A percentile compares a stretch with the other conserved stretches of the same genome.
These are phyloP conservation scores for Sinosuthora webbiana DNA, from an alignment of 2,113 vertebrate species.

Conservation along the genomic window DNA sequence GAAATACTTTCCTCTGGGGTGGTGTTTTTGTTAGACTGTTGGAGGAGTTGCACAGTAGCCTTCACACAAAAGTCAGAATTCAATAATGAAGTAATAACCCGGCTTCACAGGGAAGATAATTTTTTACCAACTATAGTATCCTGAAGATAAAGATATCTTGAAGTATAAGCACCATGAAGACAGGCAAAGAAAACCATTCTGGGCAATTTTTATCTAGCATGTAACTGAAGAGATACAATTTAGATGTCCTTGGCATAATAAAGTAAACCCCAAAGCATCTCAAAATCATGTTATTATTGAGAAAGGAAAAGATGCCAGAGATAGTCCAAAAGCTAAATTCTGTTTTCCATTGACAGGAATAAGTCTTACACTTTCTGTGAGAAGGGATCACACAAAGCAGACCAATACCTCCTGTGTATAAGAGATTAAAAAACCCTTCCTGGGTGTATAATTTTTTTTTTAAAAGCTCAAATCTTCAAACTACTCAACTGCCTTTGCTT, in stretches of 20 bases:
- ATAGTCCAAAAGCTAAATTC: not conserved
- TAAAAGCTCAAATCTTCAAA: not conserved
- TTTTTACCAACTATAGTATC: not conserved
- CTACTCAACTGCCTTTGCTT: not conserved
- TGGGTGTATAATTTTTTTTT: not conserved
- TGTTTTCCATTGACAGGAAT: not conserved
- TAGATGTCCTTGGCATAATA: constrained; percentile 32
- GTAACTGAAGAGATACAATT: constrained; percentile 42
- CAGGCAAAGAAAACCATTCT: not conserved
- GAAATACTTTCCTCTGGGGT: no score
- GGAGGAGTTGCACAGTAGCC: not conserved
- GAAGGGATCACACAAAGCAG: not conserved
- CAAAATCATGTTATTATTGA: not conserved
- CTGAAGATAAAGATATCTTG: not conserved
- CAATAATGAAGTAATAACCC: not conserved
- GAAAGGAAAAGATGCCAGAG: not conserved
- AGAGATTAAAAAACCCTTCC: not conserved
- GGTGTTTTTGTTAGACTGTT: no score
- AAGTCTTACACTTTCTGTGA: not conserved
- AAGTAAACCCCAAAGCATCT: constrained; percentile 19
- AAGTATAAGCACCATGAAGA: not conserved
- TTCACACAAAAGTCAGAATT: not conserved
- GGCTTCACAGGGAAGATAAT: not conserved
- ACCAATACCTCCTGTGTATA: not conserved
- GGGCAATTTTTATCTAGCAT: not conserved